Evolutionary conservation across 2,113 vertebrate species (phyloP).

Genomic region (Bettongia penicillata): DNA sequence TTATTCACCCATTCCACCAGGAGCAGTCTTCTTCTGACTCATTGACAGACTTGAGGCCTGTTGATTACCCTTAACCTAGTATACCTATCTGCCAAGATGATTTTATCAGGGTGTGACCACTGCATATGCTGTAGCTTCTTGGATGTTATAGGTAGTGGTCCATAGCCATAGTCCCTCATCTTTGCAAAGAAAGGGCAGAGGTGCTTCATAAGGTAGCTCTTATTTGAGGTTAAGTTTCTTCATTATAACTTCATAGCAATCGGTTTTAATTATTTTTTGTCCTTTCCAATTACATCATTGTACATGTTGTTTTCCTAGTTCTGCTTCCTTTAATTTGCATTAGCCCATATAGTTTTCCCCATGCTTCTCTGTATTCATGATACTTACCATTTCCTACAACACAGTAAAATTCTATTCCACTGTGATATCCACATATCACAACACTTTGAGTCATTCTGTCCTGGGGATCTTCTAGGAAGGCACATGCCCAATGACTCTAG

Average conservation of each 20-base stretch:
- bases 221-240: neutral
- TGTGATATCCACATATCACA: neutral
- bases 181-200: neutral
- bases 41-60: too few species aligned
- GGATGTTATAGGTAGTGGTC: neutral
- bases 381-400: neutral
- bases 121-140: too few species aligned
- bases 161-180: neutral
- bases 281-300: neutral
- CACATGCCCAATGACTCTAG: neutral
- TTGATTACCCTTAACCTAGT: too few species aligned
- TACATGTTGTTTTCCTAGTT: neutral
- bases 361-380: neutral
- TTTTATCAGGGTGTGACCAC: too few species aligned
- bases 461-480: neutral
- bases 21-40: too few species aligned
- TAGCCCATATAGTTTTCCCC: neutral
- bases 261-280: neutral
- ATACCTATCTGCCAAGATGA: too few species aligned
- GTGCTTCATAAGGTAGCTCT: neutral
- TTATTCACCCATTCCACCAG: too few species aligned
- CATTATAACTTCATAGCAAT: neutral
- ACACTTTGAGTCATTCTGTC: neutral
- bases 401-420: neutral
- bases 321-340: neutral